Evolutionary conservation across 1,140 invertebrate species (phyloP).

Genomic region (Drosophila novamexicana): DNA sequence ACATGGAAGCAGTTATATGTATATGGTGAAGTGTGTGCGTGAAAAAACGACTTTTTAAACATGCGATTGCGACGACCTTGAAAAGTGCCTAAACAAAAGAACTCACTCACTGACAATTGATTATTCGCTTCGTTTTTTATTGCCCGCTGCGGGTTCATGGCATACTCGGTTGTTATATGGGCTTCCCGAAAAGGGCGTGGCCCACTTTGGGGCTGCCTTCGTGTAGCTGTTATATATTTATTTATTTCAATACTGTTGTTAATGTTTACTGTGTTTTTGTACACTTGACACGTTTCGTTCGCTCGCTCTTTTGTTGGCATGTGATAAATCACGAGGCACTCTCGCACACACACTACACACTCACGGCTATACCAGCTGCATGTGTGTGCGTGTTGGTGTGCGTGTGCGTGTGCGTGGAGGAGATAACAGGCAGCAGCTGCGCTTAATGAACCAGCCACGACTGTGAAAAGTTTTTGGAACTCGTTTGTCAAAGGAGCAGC

Average conservation of each 20-base stretch:
- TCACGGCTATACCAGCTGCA: conserved; percentile 4
- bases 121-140: conserved; percentile 30
- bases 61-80: conserved; percentile 30
- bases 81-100: conserved; percentile 23
- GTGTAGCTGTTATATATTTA: conserved; percentile 49
- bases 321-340: conserved; percentile 66
- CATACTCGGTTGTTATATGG: conserved; percentile 1
- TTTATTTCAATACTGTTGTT: conserved; percentile 64
- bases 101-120: conserved; percentile 22
- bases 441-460: conserved; percentile 77
- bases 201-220: conserved; percentile 6
- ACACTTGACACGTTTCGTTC: conserved; percentile 75
- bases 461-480: conserved; percentile 62
- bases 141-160: neutral
- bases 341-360: conserved; percentile 3
- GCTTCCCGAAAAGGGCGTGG: conserved; percentile 21
- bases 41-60: conserved; percentile 40
- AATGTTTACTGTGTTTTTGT: conserved; percentile 72
- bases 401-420: conserved; percentile 32
- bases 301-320: conserved; percentile 45
- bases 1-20: neutral
- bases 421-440: conserved; percentile 76
- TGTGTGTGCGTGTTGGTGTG: neutral
- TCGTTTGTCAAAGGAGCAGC: conserved; percentile 51
- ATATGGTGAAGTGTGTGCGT: conserved; percentile 8